A percentile compares a stretch with the other conserved stretches of the same genome.
Evolutionary conservation across 2,113 vertebrate genomes (phyloP).

Genomic region (Eurystomus gularis): DNA sequence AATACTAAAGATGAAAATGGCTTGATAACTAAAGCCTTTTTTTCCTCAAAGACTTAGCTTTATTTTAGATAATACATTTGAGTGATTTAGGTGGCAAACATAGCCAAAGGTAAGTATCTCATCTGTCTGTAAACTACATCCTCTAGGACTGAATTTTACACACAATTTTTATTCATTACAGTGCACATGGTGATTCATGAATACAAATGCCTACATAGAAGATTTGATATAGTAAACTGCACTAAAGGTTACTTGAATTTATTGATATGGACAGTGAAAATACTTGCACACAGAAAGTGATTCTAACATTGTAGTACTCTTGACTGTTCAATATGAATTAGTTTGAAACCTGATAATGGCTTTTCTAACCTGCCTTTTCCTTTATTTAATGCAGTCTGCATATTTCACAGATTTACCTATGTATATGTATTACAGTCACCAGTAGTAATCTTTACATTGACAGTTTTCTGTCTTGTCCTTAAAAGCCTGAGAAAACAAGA

Average conservation of each 20-base stretch:
- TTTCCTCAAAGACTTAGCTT: background rate
- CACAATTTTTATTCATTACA: background rate
- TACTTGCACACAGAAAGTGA: background rate
- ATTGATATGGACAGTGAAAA: background rate
- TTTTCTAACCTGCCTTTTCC: background rate
- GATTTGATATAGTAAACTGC: background rate
- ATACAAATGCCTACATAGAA: background rate
- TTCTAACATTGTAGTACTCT: background rate
- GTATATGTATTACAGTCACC: background rate
- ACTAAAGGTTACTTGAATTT: background rate
- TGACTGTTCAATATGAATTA: background rate
- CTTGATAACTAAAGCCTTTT: background rate
- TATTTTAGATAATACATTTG: background rate
- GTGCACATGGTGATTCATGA: background rate
- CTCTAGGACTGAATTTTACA: background rate
- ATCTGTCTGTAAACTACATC: background rate
- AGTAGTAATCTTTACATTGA: background rate
- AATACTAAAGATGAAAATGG: background rate
- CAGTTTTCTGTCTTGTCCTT: background rate
- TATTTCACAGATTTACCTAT: background rate
- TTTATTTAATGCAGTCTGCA: background rate
- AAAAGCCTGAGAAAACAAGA: conserved; percentile 10
- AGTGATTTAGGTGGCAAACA: background rate
- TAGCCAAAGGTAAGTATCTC: background rate
- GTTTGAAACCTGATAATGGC: background rate